These are phyloP conservation scores for Fragum whitleyi DNA, from an alignment of 2,888 invertebrate genomes.

Conservation along the genomic window DNA sequence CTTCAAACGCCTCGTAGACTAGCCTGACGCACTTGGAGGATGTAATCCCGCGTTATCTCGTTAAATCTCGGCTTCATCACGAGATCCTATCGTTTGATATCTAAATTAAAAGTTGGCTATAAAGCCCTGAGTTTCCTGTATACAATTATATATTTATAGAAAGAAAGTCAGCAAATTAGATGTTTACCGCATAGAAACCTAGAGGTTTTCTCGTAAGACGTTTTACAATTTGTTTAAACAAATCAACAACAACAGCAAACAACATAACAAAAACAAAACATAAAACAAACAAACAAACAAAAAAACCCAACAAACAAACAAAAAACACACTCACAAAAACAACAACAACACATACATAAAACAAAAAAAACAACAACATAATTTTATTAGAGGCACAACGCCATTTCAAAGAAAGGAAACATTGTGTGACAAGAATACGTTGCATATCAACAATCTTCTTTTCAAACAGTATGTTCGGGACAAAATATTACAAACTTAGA, in stretches of 20 bases:
- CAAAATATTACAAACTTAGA: too few relatives aligned
- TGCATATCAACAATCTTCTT: too few relatives aligned
- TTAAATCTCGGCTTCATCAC: constrained; percentile 23
- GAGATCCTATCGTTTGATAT: constrained; percentile 30
- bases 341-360: too few relatives aligned
- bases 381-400: too few relatives aligned
- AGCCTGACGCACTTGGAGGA: constrained; percentile 13
- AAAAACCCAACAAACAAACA: too few relatives aligned
- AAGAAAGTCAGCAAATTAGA: constrained; percentile 1
- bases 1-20: constrained; percentile 18
- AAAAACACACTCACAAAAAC: too few relatives aligned
- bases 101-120: constrained; percentile 21
- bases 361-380: too few relatives aligned
- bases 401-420: too few relatives aligned
- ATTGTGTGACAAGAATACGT: too few relatives aligned
- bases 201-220: not conserved
- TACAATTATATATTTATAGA: constrained; percentile 17
- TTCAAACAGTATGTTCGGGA: too few relatives aligned
- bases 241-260: not conserved
- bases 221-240: not conserved
- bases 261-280: not conserved
- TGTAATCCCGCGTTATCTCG: constrained; percentile 25
- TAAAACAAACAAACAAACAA: too few relatives aligned
- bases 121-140: constrained; percentile 15
- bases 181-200: not conserved